Base-by-base conservation (phyloP, 2,113 vertebrate species). In the Amblyopsis rosae region DNA sequence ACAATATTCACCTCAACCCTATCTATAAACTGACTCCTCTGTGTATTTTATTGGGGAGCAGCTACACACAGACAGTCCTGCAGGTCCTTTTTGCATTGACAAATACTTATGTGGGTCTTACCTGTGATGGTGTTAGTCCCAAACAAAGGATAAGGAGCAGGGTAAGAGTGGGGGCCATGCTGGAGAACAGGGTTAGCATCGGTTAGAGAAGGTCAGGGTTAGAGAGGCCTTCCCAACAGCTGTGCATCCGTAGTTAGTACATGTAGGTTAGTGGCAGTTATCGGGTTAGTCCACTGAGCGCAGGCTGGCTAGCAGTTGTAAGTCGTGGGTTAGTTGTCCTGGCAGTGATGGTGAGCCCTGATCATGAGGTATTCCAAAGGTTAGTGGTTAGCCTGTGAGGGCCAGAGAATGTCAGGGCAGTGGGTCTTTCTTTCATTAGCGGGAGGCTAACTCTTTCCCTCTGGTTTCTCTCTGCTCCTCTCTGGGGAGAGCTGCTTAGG, bases 401-500 rank as follows among this genome's bases (percentile, higher is more conserved):
- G 50, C 35, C 32, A 63, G 41, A n/a, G 45, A 46, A 56, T 55
- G 17, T 41, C 60, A 57, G 60, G 53, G 48, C 9, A 67, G 53
- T 62, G 59, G 70, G 62, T 76, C 48, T 5, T 41, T 41, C 64
- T 75, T 69, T 80, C 70, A 72, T 83, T 89, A 81, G 77, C 78
- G 73, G 54, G 3, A 68, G 50, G 86, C 83, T 85, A 87, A 75
- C 51, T 59, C 41, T 56, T 58, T 74, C 60, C 79, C 76, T 77
- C 51, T 80, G 67, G 35, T 77, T 26, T 59, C 16, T 45, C 48
- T 19, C 33, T 47, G 58, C 61, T 58, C 57, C n/a, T 59, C 46
- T 59, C 75, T 45, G 13, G 66, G 74, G 84, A 86, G 82, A 84
- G 78, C 78, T 85, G 81, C 83, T 83, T 82, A 76, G 79, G 87